A percentile compares a stretch with the other conserved stretches of the same genome.
Conservation (phyloP, 2,113 vertebrate species). For the Cercocebus atys region DNA sequence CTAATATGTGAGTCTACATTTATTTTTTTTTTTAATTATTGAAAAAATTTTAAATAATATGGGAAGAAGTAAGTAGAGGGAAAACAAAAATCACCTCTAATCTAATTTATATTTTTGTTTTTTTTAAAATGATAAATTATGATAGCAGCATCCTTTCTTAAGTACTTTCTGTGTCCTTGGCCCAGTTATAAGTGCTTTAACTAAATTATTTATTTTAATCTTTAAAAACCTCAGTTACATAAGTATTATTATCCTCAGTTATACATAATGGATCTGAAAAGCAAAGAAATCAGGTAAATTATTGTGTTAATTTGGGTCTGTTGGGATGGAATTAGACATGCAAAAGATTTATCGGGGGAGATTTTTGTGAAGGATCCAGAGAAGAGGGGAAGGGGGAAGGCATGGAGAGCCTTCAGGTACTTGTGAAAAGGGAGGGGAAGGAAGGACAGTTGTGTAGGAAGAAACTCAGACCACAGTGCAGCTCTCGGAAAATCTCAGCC, state of each 20-base stretch:
- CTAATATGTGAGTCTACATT: not conserved
- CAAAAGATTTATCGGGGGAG: not conserved
- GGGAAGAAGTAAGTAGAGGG: not conserved
- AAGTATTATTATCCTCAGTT: not conserved
- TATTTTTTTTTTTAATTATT: not conserved
- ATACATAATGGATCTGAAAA: not conserved
- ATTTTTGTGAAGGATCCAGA: not conserved
- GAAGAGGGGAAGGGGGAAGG: not conserved
- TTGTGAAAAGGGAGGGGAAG: not conserved
- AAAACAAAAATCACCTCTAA: not conserved
- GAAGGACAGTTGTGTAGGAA: not conserved
- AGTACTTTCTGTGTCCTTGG: not conserved
- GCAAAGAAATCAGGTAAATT: not conserved
- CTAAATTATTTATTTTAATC: not conserved
- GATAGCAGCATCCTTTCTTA: not conserved
- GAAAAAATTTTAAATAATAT: not conserved
- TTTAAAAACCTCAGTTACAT: not conserved
- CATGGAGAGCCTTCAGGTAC: too few relatives aligned
- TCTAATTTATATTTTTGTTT: not conserved
- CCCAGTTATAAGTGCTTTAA: not conserved
- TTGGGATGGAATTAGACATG: not conserved
- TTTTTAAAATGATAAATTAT: not conserved
- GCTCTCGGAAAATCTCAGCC: too few relatives aligned
- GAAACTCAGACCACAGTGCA: not conserved
- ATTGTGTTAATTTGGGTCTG: not conserved